Evolutionary conservation across 2,797 vertebrate species (phyloP), one percentile per base, ranked within the genome.

Genomic region (Paramormyrops hopkinsi): DNA sequence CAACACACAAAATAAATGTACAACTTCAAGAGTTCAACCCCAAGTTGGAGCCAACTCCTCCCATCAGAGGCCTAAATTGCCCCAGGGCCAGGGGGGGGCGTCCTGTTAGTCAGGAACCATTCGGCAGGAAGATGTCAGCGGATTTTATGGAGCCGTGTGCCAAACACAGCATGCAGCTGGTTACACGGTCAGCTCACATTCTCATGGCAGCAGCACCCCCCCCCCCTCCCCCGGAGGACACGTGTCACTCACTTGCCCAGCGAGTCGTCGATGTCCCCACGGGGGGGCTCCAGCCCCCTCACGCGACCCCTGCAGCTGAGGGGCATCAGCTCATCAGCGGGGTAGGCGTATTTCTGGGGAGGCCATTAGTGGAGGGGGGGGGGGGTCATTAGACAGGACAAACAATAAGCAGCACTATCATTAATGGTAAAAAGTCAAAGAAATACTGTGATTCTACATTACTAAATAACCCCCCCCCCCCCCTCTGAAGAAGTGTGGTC

Each of bases 321-420:
- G 14, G 96, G 96, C 96, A 97, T 97, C 89, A 97, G 93, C 93
- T 97, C 96, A 4, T 97, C 96, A 1, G 96, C 96, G 90, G 96
- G 96, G 91, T 97, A 97, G n/a, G 96, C 96, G 88, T 96, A 93
- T 94, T 96, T 96, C 96, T 97, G 93, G 87, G 92, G 89, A 41
- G 90, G 79, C 3, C 56, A 59, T 59, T 59, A 59, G 56, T 8
- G 19, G 53, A 54, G n/a, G 65, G 41, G 12, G 65, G 3, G 44
- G 59, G 3, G 62, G 8, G 3, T 1, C 25, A 29, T 69, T 9
- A 69, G 2, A 25, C 59, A 22, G 22, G 22, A 62, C 22, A 62
- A 69, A 69, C 3, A 69, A 69, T 29, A 12, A 33, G 25, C 11
- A 69, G 62, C 25, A 69, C 62, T 33, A 69, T 69, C 25, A 69